Base-by-base conservation (phyloP, 2,888 invertebrate genomes). In the Drosophila nr. perissopoda region DNA sequence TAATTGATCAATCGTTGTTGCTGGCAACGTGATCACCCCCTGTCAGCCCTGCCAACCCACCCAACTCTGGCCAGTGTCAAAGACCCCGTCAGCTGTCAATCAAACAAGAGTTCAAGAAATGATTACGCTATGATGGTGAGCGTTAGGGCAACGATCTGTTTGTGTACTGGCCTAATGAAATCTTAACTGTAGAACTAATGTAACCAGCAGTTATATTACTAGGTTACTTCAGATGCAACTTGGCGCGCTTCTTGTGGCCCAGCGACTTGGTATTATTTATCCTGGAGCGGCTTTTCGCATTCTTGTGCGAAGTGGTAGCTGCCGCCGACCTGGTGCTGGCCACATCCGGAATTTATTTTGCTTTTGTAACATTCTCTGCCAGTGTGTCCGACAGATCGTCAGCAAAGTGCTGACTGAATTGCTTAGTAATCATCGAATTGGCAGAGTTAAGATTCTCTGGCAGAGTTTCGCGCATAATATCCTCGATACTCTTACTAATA, bases 1-100 rank as follows among this genome's bases (percentile, higher is more conserved):
- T 42, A 72, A 72, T 72, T 77, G 67, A 68, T 77, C 78, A 77
- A 72, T 78, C 68, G 56, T 60, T 45, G 36, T 27, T 25, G 51
- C 48, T n/a, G 38, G 33, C 61, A 33, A 13, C 45, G 34, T 4
- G 29, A 27, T 29, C 16, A 5, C 6, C 16, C 48, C 36, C 33
- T 8, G 16, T 18, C 63, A 34, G 18, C 10, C 3, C 58, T 6
- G n/a, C 11, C 4, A 25, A 16, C 18, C 25, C 16, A n/a, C 13
- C 33, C 4, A 45, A 21, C 45, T 21, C 21, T 13, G 45, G 16
- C 0, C 21, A 11, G 1, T 33, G 80, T 66, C 76, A 65, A 54
- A 65, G 67, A 67, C 65, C 65, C 65, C 65, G 34, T 10, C 48
- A 25, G 36, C 8, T 31, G 3, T n/a, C 27, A 36, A 13, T 42